Base-by-base conservation (phyloP, 2,888 invertebrate genomes). In the Pyrrhopygopsis socrates region DNA sequence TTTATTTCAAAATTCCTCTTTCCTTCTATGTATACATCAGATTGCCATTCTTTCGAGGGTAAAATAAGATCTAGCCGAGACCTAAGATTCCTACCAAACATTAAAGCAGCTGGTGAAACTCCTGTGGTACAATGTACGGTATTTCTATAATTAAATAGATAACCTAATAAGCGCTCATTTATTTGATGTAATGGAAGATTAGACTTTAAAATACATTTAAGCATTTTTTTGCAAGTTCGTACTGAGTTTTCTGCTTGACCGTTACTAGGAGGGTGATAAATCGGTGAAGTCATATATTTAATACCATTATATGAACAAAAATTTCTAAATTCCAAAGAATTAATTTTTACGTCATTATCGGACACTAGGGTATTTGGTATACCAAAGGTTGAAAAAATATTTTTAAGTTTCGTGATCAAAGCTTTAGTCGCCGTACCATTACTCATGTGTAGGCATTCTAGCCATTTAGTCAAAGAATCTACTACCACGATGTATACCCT, bases 71-170 rank as follows among this genome's bases (percentile, higher is more conserved):
- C 45, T 45, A 45, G 18, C 45, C 45, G 45, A 45, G 88, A 79
- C 54, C 89, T 74, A 60, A 92, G 77, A 70, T 87, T 63, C 13
- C 92, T 65, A n/a, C 92, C 54, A n/a, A 54, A 54, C 20, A 54
- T 54, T n/a, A 54, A 54, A 2, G 20, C 87, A 0, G 93, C 91
- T 0, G 91, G 91, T n/a, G 90, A 80, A 15, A 74, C 75, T 0
- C 90, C 89, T 4, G 90, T 91, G 29, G 91, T 74, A 77, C 91
- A 91, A 34, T 91, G 90, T 45, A 80, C 84, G 4, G 88, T 83
- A 45, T 93, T 91, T 38, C 91, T 85, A 67, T 91, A 93, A n/a
- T 81, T 73, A 80, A 92, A 92, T 34, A 92, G 70, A 73, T 71
- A 91, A 15, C 85, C 86, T 30, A 77, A 65, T 54, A 92, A 78